Base-by-base conservation (phyloP, 2,888 invertebrate species). In the Herminia tarsipennalis region DNA sequence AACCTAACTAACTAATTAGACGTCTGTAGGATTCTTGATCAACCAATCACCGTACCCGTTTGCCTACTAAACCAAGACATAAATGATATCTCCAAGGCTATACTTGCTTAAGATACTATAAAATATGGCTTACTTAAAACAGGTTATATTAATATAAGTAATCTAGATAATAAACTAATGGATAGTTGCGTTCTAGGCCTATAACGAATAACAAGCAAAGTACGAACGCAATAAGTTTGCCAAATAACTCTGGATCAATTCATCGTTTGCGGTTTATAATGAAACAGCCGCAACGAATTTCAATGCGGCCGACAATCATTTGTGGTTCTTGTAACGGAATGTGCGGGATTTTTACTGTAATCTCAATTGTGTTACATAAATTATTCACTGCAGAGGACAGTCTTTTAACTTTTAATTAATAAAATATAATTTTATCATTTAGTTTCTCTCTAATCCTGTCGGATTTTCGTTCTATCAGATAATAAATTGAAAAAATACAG, bases 201-300 rank as follows among this genome's bases (percentile, higher is more conserved):
- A 33, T 33, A 29, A 28, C 10, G 24, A n/a, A 18, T 22, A 12
- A 38, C 12, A 32, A 38, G 16, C 27, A 4, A 27, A 39, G 33
- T 41, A 28, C n/a, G n/a, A 40, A 22, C 37, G 41, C 48, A 59
- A 57, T 68, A 65, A 64, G 56, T 71, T 64, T 64, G 56, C 51
- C 56, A 63, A 66, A 70, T 68, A 76, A 78, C 76, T 78, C 66
- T 62, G 70, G 68, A 76, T 76, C 69, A 73, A 75, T 80, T 74
- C 76, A 74, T 73, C 65, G 79, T 74, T 68, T 74, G 86, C 61
- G 83, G 84, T 78, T 78, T 76, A 75, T 82, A 83, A 86, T 86
- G 82, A 82, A 82, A 81, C 72, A 66, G 68, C 75, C 78, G 64
- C 78, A 77, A 62, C 75, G 70, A 76, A 83, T 82, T 83, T 81